These are phyloP conservation scores for Acanthiza pusilla DNA, from an alignment of 2,797 vertebrate genomes.

Conservation along the genomic window DNA sequence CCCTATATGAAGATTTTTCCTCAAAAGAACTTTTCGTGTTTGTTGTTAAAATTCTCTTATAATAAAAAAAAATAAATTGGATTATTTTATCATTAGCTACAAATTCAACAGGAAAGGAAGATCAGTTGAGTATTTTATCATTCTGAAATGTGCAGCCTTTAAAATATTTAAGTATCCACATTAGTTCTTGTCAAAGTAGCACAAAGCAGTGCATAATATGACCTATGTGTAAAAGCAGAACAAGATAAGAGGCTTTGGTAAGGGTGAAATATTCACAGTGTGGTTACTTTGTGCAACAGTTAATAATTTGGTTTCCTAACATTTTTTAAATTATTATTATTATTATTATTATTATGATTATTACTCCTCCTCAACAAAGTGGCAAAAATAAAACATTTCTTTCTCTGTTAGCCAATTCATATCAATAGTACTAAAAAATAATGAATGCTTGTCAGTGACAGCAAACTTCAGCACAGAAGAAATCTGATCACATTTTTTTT, in stretches of 20 bases:
- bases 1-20: constrained; percentile 67
- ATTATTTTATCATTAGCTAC: constrained; percentile 71
- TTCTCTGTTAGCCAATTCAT: not conserved
- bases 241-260: constrained; percentile 74
- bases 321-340: not conserved
- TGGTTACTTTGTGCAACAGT: constrained; percentile 47
- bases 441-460: not conserved
- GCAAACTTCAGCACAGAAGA: not conserved
- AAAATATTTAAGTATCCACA: constrained; percentile 83
- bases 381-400: not conserved
- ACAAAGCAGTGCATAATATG: constrained; percentile 75
- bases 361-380: not conserved
- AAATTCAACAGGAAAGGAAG: constrained; percentile 73
- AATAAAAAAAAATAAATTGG: constrained; percentile 8
- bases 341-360: not conserved
- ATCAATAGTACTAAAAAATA: not conserved
- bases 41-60: constrained; percentile 55
- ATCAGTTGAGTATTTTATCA: constrained; percentile 75
- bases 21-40: constrained; percentile 56
- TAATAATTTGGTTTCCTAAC: constrained; percentile 41
- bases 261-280: constrained; percentile 63
- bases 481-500: not conserved
- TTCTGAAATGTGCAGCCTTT: constrained; percentile 77
- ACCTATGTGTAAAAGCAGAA: constrained; percentile 71
- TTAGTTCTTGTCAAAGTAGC: constrained; percentile 81